Evolutionary conservation across 2,797 vertebrate genomes (phyloP), one percentile per base, ranked within the genome.

Genomic region (Tachyglossus aculeatus): DNA sequence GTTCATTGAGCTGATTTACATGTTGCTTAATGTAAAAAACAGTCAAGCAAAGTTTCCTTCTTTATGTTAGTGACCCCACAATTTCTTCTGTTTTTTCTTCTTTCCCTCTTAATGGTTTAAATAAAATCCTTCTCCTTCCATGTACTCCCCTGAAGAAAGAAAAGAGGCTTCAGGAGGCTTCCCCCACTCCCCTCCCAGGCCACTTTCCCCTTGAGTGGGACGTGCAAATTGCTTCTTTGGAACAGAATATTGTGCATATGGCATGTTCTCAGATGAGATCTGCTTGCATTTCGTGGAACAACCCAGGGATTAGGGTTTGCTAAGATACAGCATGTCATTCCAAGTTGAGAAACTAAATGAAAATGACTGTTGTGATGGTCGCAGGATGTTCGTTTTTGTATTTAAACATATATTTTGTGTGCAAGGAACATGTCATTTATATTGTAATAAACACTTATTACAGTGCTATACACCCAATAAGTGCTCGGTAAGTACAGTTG

Each of bases 1-100:
- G 25, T 63, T 73, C 61, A 80, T 51, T 52, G 58, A 73, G 27
- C 73, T 80, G 22, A 4, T 22, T 55, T 71, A 71, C 52, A 53
- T 66, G 34, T 63, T 59, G 71, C 77, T 83, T 71, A 81, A 83
- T 81, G 4, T n/a, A n/a, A 1, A 77, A 81, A 85, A 2, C 37
- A 75, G 58, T 75, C 73, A 57, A 59, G n/a, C 27, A 13, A 31
- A 44, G 38, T 44, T 66, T 75, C 34, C 18, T 71, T 81, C 60
- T 75, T 75, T 56, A 68, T 64, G 68, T 57, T 31, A 47, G 79
- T 70, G 18, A 54, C 37, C 56, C 67, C 47, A 27, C 56, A 47
- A 41, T 50, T 60, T 51, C 14, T 27, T 62, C 51, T 56, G 39
- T 45, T 37, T 52, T 37, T 51, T 52, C 19, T 57, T 29, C 7